Evolutionary conservation across 2,797 vertebrate genomes (phyloP), one percentile per base, ranked within the genome.

Genomic region (Urocyon cinereoargenteus): DNA sequence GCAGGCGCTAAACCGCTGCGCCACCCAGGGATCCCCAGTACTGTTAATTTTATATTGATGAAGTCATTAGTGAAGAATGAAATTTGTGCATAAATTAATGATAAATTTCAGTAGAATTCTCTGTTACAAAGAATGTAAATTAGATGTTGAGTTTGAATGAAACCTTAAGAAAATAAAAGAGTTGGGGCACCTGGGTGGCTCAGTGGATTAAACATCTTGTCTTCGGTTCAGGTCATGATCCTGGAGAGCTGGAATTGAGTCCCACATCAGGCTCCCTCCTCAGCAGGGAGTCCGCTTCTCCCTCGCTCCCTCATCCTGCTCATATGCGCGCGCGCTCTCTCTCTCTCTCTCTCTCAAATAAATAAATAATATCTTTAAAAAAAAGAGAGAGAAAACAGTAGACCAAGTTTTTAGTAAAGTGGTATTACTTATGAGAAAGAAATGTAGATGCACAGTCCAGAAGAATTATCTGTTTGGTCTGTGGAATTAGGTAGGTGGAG

Each of bases 91-190:
- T 68, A 75, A 45, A 31, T 91, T 13, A 93, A 61, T 89, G 86
- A 34, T 59, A 26, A 64, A 85, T 31, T 93, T 55, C 83, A 94
- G 85, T 14, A 26, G 53, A 96, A 94, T 96, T 79, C 3, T 6
- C 1, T 49, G 0, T 79, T 73, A 93, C 10, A 82, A 86, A 87
- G 31, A 92, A 19, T 34, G 6, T 73, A 78, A 77, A n/a, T 84
- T 95, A 22, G 36, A 15, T 91, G n/a, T 93, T 94, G 68, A 57
- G 64, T 55, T 78, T 68, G 18, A 95, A 88, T 78, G 45, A 22
- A 90, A 88, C 62, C 11, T 95, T 21, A 86, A 93, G n/a, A 78
- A 96, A 94, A 66, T 90, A 34, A 16, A 45, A 45, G 40, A 45
- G 40, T 45, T 45, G 40, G 40, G 40, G 40, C 40, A 45, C 40